Evolutionary conservation across 2,888 invertebrate species (phyloP), one percentile per base, ranked within the genome.

Genomic region (Athrips mouffetella): DNA sequence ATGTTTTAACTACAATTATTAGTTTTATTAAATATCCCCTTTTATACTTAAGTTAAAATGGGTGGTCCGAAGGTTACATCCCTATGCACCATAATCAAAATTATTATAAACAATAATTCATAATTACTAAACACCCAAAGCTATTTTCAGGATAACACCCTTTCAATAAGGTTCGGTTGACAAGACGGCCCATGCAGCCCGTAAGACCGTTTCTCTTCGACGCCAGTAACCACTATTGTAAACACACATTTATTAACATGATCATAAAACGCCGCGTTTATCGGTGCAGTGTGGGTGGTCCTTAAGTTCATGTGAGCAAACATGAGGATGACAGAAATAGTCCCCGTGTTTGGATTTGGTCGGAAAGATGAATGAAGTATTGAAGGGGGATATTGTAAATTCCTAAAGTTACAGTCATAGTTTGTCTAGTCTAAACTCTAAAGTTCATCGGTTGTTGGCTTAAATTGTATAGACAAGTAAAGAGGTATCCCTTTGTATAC

Each of bases 201-300:
- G 21, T 37, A 37, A 20, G 37, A 21, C 37, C n/a, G n/a, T n/a
- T 20, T 37, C 37, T 45, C 40, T 47, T 23, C 45, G 16, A 39
- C 25, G 20, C 27, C 35, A 15, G 20, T 15, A 60, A 69, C 72
- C 71, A 58, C 68, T 60, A 67, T 49, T 72, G 80, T 80, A 83
- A 80, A 81, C 81, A 80, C 52, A 67, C 71, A 70, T 81, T 82
- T 85, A 85, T 83, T 83, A 83, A 76, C 75, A 70, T 61, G 61
- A 63, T 72, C 74, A 77, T 86, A 83, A 84, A 81, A 78, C 77
- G 75, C 60, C 25, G 74, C 79, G 76, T 80, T 84, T 82, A 81
- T 77, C 73, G 61, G 70, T 67, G 55, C 80, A 60, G 70, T 80
- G 78, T 83, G 86, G 84, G 86, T 86, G 86, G 86, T 82, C 85